Conservation (phyloP, 1,140 invertebrate genomes). For the Trigoniulus corallinus region DNA sequence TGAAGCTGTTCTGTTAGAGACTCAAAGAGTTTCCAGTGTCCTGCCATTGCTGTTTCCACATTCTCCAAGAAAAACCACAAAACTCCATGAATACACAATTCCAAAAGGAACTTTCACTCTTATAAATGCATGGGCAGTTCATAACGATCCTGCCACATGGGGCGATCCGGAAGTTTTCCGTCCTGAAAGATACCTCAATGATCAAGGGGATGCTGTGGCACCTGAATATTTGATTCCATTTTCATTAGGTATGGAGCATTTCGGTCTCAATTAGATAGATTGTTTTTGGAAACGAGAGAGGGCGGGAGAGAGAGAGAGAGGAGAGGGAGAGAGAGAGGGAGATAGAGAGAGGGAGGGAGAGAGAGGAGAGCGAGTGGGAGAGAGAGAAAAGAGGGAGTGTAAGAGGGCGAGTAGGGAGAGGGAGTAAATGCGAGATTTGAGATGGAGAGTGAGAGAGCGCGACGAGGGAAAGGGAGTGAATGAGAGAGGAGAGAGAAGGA, state of each 20-base stretch:
- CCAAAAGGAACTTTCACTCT: not conserved
- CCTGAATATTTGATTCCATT: slow-evolving; percentile 19
- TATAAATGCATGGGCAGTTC: slow-evolving; percentile 31
- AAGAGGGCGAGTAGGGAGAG: too few species aligned
- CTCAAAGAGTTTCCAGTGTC: slow-evolving; percentile 6
- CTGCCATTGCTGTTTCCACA: slow-evolving; percentile 8
- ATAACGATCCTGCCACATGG: slow-evolving; percentile 40
- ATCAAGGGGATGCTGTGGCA: slow-evolving; percentile 16
- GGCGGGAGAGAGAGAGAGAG: too few species aligned
- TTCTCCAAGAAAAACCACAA: slow-evolving; percentile 7
- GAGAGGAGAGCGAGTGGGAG: too few species aligned
- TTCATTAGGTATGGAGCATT: slow-evolving; percentile 12
- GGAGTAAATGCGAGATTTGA: too few species aligned
- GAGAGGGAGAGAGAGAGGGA: too few species aligned
- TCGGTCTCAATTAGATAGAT: too few species aligned
- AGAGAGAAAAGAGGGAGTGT: too few species aligned
- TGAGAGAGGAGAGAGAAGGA: too few species aligned
- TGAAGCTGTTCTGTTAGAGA: slow-evolving; percentile 9
- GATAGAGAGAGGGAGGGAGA: too few species aligned
- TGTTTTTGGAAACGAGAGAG: too few species aligned
- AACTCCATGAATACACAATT: slow-evolving; percentile 1
- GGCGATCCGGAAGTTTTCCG: slow-evolving; percentile 47
- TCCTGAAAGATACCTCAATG: slow-evolving; percentile 40
- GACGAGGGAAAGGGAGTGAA: too few species aligned
- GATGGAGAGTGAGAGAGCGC: too few species aligned